Conservation (phyloP, 2,888 invertebrate genomes). For the Eilema depressum region DNA sequence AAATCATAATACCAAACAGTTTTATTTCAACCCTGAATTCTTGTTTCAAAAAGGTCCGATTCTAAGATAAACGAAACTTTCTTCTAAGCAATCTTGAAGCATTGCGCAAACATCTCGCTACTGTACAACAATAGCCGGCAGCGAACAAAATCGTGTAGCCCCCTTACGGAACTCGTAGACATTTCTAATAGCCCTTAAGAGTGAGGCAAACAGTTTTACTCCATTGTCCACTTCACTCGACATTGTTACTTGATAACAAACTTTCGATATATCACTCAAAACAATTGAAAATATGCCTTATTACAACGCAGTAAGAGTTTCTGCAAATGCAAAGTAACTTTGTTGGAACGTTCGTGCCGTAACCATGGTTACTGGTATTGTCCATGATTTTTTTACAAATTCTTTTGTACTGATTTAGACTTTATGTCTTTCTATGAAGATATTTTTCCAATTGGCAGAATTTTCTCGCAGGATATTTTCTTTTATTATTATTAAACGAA, state of each 20-base stretch:
- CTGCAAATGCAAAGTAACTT: constrained; percentile 31
- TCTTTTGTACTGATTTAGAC: constrained; percentile 35
- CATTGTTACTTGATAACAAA: constrained; percentile 69
- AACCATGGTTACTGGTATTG: constrained; percentile 71
- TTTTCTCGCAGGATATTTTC: constrained; percentile 36
- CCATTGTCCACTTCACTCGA: constrained; percentile 79
- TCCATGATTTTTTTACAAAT: constrained; percentile 59
- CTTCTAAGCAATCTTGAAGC: constrained; percentile 46
- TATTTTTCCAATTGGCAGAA: constrained; percentile 20
- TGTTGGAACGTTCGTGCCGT: constrained; percentile 74
- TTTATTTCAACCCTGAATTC: constrained; percentile 1
- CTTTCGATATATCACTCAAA: constrained; percentile 36
- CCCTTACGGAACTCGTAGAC: constrained; percentile 74
- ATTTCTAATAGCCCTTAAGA: constrained; percentile 83
- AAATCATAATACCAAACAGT: neutral
- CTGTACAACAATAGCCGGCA: constrained; percentile 51
- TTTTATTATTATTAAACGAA: constrained; percentile 35
- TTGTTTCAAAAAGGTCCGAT: constrained; percentile 28
- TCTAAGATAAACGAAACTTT: constrained; percentile 45
- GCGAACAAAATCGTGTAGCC: constrained; percentile 59
- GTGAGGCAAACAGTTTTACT: constrained; percentile 82
- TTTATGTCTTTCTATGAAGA: constrained; percentile 36
- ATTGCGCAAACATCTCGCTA: constrained; percentile 49
- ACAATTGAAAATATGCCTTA: constrained; percentile 51
- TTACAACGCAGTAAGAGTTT: constrained; percentile 20